Percentiles rank a stretch among this genome's conserved stretches.
phyloP scores from a whole-genome alignment of 2,888 invertebrate genomes.

The Acronicta leporina region DNA sequence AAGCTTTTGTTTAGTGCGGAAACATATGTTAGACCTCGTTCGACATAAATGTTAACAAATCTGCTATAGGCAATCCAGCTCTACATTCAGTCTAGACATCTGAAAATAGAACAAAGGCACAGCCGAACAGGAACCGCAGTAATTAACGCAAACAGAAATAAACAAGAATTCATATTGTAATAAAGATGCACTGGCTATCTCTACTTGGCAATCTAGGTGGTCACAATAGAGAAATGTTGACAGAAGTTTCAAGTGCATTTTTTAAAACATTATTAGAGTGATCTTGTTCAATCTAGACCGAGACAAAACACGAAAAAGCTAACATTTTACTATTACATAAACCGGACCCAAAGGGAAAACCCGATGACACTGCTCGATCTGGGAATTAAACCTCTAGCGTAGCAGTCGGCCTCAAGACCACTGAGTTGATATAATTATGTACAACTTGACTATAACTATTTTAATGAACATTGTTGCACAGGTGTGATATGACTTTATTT shows the following conservation, averaged over 20 bases:
- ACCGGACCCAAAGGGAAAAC: too few relatives aligned
- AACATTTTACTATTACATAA: too few relatives aligned
- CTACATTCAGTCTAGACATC: slow-evolving; percentile 41
- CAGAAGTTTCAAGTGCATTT: slow-evolving; percentile 24
- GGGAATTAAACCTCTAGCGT: too few relatives aligned
- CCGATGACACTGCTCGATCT: too few relatives aligned
- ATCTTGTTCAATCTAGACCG: too few relatives aligned
- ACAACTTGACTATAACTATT: too few relatives aligned
- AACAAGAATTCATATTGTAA: slow-evolving; percentile 48
- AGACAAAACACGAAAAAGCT: too few relatives aligned
- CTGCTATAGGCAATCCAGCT: slow-evolving; percentile 16
- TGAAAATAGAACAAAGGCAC: slow-evolving; percentile 47
- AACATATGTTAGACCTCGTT: slow-evolving; percentile 1
- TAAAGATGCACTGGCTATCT: slow-evolving; percentile 55
- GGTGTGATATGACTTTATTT: too few relatives aligned
- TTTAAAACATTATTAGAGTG: too few relatives aligned
- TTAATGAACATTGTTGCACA: too few relatives aligned
- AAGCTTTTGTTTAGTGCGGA: slow-evolving; percentile 1
- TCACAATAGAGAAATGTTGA: background rate
- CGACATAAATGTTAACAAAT: slow-evolving; percentile 33
- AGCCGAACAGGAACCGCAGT: slow-evolving; percentile 46
- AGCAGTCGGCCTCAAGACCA: too few relatives aligned
- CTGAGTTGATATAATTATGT: too few relatives aligned
- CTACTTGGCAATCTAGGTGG: slow-evolving; percentile 57
- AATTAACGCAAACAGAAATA: slow-evolving; percentile 53